A percentile compares a stretch with the other conserved stretches of the same genome.
Conservation (phyloP, 2,113 vertebrate genomes). For the Sciurus niger region DNA sequence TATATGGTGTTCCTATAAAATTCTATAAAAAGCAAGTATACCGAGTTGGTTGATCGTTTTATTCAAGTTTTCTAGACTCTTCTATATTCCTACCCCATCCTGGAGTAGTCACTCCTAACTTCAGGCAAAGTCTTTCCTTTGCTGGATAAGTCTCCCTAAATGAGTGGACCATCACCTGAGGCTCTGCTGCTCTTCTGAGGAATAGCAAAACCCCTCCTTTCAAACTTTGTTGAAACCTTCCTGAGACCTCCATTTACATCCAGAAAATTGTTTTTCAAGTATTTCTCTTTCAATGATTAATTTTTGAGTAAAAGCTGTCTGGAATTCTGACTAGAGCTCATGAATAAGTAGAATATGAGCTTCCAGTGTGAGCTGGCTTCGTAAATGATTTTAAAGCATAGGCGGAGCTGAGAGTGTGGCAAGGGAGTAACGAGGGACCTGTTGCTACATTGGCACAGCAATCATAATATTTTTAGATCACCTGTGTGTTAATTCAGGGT, state of each 20-base stretch:
- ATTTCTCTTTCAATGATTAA: neutral
- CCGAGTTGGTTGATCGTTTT: neutral
- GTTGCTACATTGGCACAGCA: neutral
- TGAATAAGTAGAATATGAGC: neutral
- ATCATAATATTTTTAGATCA: neutral
- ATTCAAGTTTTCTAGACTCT: neutral
- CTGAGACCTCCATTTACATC: neutral
- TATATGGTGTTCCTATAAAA: neutral
- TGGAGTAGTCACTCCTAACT: neutral
- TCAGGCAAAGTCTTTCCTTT: neutral
- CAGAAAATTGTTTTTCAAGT: neutral
- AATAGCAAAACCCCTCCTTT: neutral
- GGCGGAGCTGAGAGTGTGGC: neutral
- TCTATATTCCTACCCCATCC: neutral
- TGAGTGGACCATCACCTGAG: neutral
- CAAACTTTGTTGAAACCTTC: neutral
- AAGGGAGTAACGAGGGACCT: neutral
- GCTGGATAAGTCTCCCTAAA: neutral
- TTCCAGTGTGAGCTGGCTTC: neutral
- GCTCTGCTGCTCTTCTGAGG: neutral
- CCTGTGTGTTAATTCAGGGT: neutral
- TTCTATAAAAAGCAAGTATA: neutral
- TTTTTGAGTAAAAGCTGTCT: neutral
- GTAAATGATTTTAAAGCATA: conserved; percentile 1
- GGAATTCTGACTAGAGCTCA: neutral